A percentile compares a stretch with the other conserved stretches of the same genome.
phyloP scores from a whole-genome alignment of 2,113 vertebrate genomes.

The Dunckerocampus dactyliophorus region DNA sequence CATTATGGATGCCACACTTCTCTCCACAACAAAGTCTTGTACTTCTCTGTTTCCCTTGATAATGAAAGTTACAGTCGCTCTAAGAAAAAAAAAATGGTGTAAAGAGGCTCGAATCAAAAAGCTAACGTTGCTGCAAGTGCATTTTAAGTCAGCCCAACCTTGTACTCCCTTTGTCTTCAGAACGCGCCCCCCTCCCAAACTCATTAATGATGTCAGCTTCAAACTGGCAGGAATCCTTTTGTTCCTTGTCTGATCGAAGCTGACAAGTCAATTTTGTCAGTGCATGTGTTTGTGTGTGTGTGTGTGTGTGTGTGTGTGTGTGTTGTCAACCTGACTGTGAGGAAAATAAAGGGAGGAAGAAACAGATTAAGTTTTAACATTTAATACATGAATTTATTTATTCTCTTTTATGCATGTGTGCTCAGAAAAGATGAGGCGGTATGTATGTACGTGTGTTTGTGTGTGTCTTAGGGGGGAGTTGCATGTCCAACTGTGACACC shows the following conservation, averaged over 20 bases:
- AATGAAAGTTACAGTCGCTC: slow-evolving; percentile 62
- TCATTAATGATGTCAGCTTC: slow-evolving; percentile 67
- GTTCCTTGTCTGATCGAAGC: slow-evolving; percentile 69
- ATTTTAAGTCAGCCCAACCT: slow-evolving; percentile 65
- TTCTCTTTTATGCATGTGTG: slow-evolving; percentile 14
- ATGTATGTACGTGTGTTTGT: not conserved
- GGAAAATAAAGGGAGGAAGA: slow-evolving; percentile 28
- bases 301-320: slow-evolving; percentile 11
- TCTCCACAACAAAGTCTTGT: slow-evolving; percentile 64
- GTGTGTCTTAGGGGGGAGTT: not conserved
- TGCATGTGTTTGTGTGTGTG: slow-evolving; percentile 25
- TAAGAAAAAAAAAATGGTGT: slow-evolving; percentile 27
- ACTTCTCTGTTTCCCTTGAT: slow-evolving; percentile 56
- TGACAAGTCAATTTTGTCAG: slow-evolving; percentile 73
- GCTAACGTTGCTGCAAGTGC: slow-evolving; percentile 50
- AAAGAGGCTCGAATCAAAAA: slow-evolving; percentile 53
- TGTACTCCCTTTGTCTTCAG: slow-evolving; percentile 64
- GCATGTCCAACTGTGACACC: slow-evolving; percentile 48
- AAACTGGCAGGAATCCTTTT: slow-evolving; percentile 68
- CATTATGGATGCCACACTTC: slow-evolving; percentile 73
- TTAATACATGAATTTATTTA: slow-evolving; percentile 23
- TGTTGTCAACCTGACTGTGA: slow-evolving; percentile 20
- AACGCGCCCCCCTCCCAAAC: slow-evolving; percentile 51
- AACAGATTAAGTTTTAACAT: slow-evolving; percentile 21
- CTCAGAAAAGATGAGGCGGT: not conserved